phyloP scores from a whole-genome alignment of 2,888 invertebrate species.

The Drosophila neonasuta region DNA sequence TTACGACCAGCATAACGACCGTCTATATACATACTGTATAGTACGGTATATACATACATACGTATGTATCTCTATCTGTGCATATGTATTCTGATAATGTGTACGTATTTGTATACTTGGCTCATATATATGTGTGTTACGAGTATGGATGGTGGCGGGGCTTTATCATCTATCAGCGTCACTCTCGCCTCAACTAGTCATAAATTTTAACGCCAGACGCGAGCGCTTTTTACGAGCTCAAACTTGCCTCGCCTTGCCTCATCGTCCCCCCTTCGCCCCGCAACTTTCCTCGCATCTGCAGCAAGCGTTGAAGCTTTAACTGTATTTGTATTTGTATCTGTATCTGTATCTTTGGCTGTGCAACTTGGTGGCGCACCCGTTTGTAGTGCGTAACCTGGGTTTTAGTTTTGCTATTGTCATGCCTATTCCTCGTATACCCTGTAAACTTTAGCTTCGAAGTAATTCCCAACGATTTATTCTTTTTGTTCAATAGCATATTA shows the following conservation, averaged over 20 bases:
- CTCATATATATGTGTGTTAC: background rate
- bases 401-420: constrained; percentile 1
- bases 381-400: constrained; percentile 34
- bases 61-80: background rate
- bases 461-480: no score
- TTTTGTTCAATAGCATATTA: no score
- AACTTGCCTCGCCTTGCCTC: constrained; percentile 26
- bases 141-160: constrained; percentile 15
- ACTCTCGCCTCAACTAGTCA: constrained; percentile 56
- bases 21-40: constrained; percentile 11
- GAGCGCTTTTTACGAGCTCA: constrained; percentile 47
- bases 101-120: constrained; percentile 1
- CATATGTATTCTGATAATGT: background rate
- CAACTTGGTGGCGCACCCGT: constrained; percentile 48
- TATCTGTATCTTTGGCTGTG: constrained; percentile 21
- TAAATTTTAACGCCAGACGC: constrained; percentile 57
- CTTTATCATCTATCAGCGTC: constrained; percentile 62
- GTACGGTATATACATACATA: background rate
- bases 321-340: constrained; percentile 15
- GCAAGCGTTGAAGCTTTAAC: constrained; percentile 14
- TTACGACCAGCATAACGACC: constrained; percentile 41
- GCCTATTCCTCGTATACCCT: constrained; percentile 8
- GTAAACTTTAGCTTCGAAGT: background rate
- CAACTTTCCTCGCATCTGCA: constrained; percentile 7
- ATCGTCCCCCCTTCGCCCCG: background rate